Conservation (phyloP, 2,888 invertebrate genomes). For the Elysia crispata region DNA sequence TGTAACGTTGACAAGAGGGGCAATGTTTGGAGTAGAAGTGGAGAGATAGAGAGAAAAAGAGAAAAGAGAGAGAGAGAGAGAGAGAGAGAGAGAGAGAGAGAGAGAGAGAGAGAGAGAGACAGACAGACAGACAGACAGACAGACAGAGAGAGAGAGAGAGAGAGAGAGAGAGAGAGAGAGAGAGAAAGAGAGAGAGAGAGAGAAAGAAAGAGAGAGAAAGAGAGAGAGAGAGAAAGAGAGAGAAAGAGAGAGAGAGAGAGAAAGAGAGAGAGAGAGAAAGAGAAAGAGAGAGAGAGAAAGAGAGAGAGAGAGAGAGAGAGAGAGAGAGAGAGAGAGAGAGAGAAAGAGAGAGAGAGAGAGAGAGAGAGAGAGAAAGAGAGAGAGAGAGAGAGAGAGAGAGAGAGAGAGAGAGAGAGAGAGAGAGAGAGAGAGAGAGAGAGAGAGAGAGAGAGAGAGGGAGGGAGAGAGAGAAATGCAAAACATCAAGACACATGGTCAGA, state of each 20-base stretch:
- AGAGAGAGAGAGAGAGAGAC: too few relatives aligned
- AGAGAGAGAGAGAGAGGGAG: constrained; percentile 25
- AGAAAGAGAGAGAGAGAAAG: constrained; percentile 6
- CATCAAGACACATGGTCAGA: too few relatives aligned
- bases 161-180: too few relatives aligned
- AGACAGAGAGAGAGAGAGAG: too few relatives aligned
- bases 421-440: not conserved
- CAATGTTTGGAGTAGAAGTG: too few relatives aligned
- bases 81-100: too few relatives aligned
- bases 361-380: constrained; percentile 18
- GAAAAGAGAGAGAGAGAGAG: too few relatives aligned
- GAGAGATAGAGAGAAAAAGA: not conserved
- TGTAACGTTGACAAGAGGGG: too few relatives aligned
- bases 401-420: constrained; percentile 29
- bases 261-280: constrained; percentile 29
- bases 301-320: not conserved
- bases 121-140: too few relatives aligned
- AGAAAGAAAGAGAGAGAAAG: too few relatives aligned
- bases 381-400: constrained; percentile 35
- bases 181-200: too few relatives aligned
- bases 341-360: not conserved
- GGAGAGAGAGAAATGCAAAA: too few relatives aligned
- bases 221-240: constrained; percentile 27
- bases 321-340: constrained; percentile 11
- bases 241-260: constrained; percentile 34